Base-by-base conservation (phyloP, 2,888 invertebrate genomes). In the Tromatobia lineatoria region DNA sequence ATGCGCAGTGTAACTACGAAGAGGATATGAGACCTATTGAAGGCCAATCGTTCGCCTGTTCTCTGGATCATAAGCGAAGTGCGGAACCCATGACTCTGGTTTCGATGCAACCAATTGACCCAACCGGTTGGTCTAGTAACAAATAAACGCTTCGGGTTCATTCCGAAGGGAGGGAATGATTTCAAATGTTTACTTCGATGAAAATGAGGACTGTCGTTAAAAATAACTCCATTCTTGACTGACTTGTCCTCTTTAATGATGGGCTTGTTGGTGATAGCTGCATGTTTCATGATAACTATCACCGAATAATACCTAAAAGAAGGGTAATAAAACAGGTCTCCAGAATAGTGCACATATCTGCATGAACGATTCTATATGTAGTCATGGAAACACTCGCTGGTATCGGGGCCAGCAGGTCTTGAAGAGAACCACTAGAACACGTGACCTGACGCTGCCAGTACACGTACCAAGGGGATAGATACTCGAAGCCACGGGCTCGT, bases 371-470 rank as follows among this genome's bases (percentile, higher is more conserved):
- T 8, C 18, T 50, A 50, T 50, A 50, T 50, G 38, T 29, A 52
- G 67, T 67, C 50, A 71, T 45, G 61, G 75, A 80, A 76, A 61
- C 75, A 82, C 69, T 67, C 74, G 11, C 20, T 20, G 83, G 82
- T 83, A 90, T 89, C 86, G 87, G 83, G 88, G 89, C 84, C 90
- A 86, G 79, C 61, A 42, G 85, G 73, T 76, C 84, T 86, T 90
- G 86, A 89, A 91, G 90, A 86, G 89, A 78, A 57, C 86, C 90
- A 87, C 91, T 91, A 86, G 89, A 90, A 90, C 90, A 91, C 90
- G 91, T 86, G 88, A 90, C 84, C 80, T 85, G 88, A 89, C 89
- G 88, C 88, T 88, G 87, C 84, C 23, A 54, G 23, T 70, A 59
- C n/a, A n/a, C 61, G 29, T 38, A 50, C 50, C 23, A 71, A 78